Evolutionary conservation across 1,140 invertebrate genomes (phyloP).

Genomic region (Cardiocondyla obscurior): DNA sequence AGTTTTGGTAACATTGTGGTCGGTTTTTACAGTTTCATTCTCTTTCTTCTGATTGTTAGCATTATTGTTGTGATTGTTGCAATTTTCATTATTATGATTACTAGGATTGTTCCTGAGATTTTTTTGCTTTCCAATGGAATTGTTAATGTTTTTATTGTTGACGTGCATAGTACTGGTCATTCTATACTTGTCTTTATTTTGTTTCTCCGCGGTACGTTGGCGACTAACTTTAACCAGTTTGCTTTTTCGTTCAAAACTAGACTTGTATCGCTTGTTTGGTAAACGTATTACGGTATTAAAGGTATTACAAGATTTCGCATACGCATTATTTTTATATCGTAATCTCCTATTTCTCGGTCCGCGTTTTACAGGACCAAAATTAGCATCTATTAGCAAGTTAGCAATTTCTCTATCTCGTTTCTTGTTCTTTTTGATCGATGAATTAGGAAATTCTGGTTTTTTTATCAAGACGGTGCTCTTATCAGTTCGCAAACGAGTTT

Average conservation of each 20-base stretch:
- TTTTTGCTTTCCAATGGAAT: not conserved
- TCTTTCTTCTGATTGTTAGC: not conserved
- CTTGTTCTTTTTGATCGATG: constrained; percentile 65
- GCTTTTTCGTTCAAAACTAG: constrained; percentile 31
- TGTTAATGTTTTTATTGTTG: not conserved
- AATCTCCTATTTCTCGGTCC: constrained; percentile 71
- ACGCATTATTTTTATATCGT: constrained; percentile 55
- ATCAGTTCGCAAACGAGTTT: constrained; percentile 36
- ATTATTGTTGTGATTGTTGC: not conserved
- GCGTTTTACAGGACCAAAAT: constrained; percentile 72
- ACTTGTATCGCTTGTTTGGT: constrained; percentile 21
- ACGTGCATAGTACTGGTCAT: constrained; percentile 28
- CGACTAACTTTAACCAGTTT: constrained; percentile 41
- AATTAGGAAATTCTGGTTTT: constrained; percentile 13
- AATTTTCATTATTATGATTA: not conserved
- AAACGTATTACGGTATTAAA: constrained; percentile 28
- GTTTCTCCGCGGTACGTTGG: constrained; percentile 30
- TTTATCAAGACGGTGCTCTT: not conserved
- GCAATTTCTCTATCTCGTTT: constrained; percentile 76
- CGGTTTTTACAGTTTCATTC: not conserved
- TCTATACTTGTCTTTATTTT: not conserved
- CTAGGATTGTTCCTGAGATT: constrained; percentile 16
- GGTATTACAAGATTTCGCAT: not conserved
- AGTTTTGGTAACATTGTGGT: not conserved
- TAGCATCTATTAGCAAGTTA: constrained; percentile 78